Evolutionary conservation across 2,113 vertebrate genomes (phyloP), one percentile per base, ranked within the genome.

Genomic region (Prolemur simus): DNA sequence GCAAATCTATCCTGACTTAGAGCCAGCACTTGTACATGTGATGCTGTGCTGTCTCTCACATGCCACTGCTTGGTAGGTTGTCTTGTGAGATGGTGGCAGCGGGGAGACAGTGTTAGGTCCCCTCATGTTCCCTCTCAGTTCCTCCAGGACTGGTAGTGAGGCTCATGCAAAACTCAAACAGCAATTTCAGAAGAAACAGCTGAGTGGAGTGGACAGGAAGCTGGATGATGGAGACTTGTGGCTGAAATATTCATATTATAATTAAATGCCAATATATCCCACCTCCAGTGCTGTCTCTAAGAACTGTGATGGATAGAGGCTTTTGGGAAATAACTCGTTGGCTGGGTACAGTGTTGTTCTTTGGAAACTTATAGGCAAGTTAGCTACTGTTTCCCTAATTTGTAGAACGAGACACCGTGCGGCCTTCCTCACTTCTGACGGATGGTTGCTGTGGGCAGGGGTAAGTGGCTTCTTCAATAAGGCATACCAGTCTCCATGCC

Each of bases 231-330:
- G 84, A 91, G 63, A 58, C 76, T 56, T 56, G 37, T 18, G 60
- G 54, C 66, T 87, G 86, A 95, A 94, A 92, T 81, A 94, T 71
- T 76, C 58, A 54, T 60, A 34, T 60, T 18, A 23, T 39, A 83
- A 96, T 96, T 73, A 93, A 94, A 92, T 69, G 96, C 37, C 93
- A 88, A 37, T n/a, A 52, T 47, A 66, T 66, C 87, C 78, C 71
- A 87, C 29, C 34, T 94, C 68, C 73, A 78, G 10, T 1, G 63
- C 23, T 64, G 74, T 92, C 76, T 94, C 71, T 81, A 88, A 96
- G 91, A 66, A 82, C 64, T 52, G 52, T 15, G 93, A 88, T 10
- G 81, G 89, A 90, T 0, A 49, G 77, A 89, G 25, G 66, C 49
- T 96, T 96, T 56, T 3, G 18, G 34, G 93, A 89, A 92, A 45